A percentile compares a stretch with the other conserved stretches of the same genome.
These are phyloP conservation scores for Metopia argyrocephala DNA, from an alignment of 2,888 invertebrate species.

Conservation along the genomic window DNA sequence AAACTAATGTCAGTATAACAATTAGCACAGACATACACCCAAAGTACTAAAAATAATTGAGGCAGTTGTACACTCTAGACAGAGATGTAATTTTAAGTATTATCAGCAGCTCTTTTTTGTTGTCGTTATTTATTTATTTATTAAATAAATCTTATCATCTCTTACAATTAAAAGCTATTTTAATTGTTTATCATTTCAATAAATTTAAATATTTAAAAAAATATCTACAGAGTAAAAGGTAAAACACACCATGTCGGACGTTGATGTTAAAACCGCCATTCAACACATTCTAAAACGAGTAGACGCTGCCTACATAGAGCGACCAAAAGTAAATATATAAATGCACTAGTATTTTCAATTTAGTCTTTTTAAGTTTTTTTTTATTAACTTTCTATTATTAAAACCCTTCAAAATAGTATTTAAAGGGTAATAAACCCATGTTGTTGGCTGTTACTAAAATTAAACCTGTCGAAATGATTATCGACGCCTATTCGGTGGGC, in stretches of 20 bases:
- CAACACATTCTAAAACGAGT: slow-evolving; percentile 81
- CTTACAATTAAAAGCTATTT: background rate
- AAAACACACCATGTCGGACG: slow-evolving; percentile 74
- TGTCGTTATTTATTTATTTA: background rate
- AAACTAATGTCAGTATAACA: no score
- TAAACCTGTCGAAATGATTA: slow-evolving; percentile 88
- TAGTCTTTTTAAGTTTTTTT: no score
- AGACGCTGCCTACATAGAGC: slow-evolving; percentile 81
- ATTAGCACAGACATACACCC: background rate
- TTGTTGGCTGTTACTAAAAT: slow-evolving; percentile 97
- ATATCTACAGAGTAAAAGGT: slow-evolving; percentile 56
- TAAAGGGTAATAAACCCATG: slow-evolving; percentile 70
- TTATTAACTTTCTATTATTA: background rate
- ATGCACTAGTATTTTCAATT: no score
- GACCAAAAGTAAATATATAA: slow-evolving; percentile 83
- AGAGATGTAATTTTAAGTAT: background rate
- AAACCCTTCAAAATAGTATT: slow-evolving; percentile 65
- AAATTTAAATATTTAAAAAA: background rate
- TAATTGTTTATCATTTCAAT: background rate
- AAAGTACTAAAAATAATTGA: background rate
- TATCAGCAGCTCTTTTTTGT: slow-evolving; percentile 10
- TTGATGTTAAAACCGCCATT: slow-evolving; percentile 79
- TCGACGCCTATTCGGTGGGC: slow-evolving; percentile 91
- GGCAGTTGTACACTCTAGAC: background rate
- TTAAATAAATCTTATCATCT: slow-evolving; percentile 8